Evolutionary conservation across 2,888 invertebrate genomes (phyloP).

Genomic region (Drosophila gaucha): DNA sequence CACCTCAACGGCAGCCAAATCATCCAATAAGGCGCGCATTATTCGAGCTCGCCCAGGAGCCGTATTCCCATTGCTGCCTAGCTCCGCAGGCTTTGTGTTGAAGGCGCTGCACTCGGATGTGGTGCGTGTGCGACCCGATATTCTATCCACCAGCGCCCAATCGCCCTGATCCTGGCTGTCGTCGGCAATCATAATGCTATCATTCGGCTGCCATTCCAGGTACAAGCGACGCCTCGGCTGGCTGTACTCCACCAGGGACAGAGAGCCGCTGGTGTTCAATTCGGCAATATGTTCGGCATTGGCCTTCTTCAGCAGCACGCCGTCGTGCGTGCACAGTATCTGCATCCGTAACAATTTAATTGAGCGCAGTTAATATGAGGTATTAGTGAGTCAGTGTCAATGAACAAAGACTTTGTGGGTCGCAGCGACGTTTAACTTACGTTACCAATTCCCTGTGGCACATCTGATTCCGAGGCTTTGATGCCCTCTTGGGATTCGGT

Average conservation of each 20-base stretch:
- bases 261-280: slow-evolving; percentile 86
- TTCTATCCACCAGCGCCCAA: slow-evolving; percentile 93
- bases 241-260: slow-evolving; percentile 81
- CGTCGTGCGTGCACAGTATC: slow-evolving; percentile 92
- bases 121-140: slow-evolving; percentile 83
- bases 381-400: slow-evolving; percentile 55
- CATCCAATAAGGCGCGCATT: slow-evolving; percentile 87
- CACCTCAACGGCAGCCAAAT: slow-evolving; percentile 88
- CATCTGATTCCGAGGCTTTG: slow-evolving; percentile 37
- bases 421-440: slow-evolving; percentile 55
- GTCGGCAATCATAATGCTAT: slow-evolving; percentile 89
- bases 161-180: slow-evolving; percentile 91
- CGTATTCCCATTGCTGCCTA: slow-evolving; percentile 34
- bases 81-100: slow-evolving; percentile 80
- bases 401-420: slow-evolving; percentile 33
- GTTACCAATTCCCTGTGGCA: slow-evolving; percentile 62
- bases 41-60: slow-evolving; percentile 83
- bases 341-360: slow-evolving; percentile 67
- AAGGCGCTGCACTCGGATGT: slow-evolving; percentile 83
- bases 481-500: slow-evolving; percentile 60
- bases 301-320: slow-evolving; percentile 90
- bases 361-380: not conserved
- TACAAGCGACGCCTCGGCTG: slow-evolving; percentile 86
- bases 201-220: slow-evolving; percentile 94
- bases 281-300: slow-evolving; percentile 87